These are phyloP conservation scores for Cyprinus carpio DNA, from an alignment of 2,113 vertebrate genomes.

Conservation along the genomic window DNA sequence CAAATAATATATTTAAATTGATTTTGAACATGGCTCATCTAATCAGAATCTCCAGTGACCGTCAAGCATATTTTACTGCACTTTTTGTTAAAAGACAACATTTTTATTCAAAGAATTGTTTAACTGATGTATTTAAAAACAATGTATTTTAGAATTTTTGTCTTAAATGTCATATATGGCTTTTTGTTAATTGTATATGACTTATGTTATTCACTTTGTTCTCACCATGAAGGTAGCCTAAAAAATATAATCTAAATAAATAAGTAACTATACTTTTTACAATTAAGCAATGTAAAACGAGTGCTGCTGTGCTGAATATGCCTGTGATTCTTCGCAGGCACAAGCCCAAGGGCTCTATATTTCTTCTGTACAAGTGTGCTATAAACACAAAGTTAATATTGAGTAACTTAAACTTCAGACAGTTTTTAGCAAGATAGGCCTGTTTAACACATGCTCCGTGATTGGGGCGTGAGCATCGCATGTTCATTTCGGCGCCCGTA, in stretches of 20 bases:
- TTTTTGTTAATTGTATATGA: no score
- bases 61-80: no score
- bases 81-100: no score
- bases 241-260: no score
- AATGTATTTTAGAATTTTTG: no score
- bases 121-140: no score
- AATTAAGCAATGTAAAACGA: neutral
- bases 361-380: neutral
- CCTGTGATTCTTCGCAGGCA: neutral
- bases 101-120: no score
- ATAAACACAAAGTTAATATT: neutral
- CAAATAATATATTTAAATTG: neutral
- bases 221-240: no score
- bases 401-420: neutral
- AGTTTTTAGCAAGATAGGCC: neutral
- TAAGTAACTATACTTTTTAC: neutral
- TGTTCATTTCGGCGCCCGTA: neutral
- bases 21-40: neutral
- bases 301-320: neutral
- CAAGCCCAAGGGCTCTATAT: neutral
- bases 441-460: constrained; percentile 20
- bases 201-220: no score
- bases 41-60: neutral
- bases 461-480: neutral
- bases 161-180: no score